Evolutionary conservation across 2,888 invertebrate genomes (phyloP).

Genomic region (Acrocyrtus sp.): DNA sequence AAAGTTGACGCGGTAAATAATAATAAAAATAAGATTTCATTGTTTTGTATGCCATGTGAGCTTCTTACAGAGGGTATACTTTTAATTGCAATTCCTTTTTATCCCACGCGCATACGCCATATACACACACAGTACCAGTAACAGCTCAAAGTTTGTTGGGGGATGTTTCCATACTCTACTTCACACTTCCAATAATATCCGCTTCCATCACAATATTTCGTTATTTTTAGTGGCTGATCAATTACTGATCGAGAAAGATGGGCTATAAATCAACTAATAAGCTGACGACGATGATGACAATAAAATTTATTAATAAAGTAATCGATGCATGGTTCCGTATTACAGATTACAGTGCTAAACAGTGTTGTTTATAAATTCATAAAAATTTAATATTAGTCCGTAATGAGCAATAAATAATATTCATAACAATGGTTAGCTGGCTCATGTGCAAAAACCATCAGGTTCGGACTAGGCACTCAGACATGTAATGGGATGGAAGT

Average conservation of each 20-base stretch:
- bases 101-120: conserved; percentile 4
- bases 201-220: conserved; percentile 5
- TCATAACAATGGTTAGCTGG: not conserved
- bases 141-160: too few species aligned
- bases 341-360: too few species aligned
- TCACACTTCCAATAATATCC: conserved; percentile 6
- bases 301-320: conserved; percentile 16
- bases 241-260: not conserved
- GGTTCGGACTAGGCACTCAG: too few species aligned
- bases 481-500: not conserved
- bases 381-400: conserved; percentile 10
- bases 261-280: conserved; percentile 19
- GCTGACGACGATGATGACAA: conserved; percentile 10
- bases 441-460: not conserved
- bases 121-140: not conserved
- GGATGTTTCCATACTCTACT: not conserved
- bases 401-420: not conserved
- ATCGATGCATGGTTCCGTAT: conserved; percentile 8
- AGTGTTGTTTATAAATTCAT: not conserved
- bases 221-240: conserved; percentile 2
- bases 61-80: too few species aligned
- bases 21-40: not conserved
- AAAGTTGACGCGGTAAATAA: not conserved
- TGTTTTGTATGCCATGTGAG: too few species aligned
- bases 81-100: too few species aligned